These are phyloP conservation scores for Cisticola juncidis DNA, from an alignment of 2,113 vertebrate genomes.

Conservation along the genomic window DNA sequence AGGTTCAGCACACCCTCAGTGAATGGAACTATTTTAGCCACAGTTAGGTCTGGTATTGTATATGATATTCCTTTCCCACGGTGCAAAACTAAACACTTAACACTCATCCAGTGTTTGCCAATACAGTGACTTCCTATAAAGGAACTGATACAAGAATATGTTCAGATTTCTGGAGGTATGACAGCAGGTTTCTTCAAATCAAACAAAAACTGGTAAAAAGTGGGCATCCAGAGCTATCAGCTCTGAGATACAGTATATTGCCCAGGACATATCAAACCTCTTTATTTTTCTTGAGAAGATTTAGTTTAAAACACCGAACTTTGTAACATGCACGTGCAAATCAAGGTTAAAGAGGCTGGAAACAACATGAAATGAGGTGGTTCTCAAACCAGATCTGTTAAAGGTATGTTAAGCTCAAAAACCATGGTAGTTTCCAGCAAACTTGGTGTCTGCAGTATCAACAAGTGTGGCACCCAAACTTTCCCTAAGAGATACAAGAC, in stretches of 20 bases:
- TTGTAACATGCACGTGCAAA: rapidly evolving
- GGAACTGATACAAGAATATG: background rate
- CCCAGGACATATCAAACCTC: background rate
- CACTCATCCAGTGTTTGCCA: background rate
- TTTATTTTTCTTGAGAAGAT: background rate
- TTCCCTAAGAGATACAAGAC: background rate
- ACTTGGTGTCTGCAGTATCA: background rate
- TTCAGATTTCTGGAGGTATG: background rate
- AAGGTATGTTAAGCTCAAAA: background rate
- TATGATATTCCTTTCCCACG: background rate
- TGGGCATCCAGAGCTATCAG: background rate
- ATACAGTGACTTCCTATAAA: background rate
- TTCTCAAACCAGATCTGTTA: background rate
- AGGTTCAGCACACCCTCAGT: background rate
- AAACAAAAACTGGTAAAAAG: background rate
- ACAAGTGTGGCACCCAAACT: background rate
- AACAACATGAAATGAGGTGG: background rate
- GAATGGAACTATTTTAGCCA: background rate
- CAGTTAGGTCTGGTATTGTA: background rate
- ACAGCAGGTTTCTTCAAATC: background rate
- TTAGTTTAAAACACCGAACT: background rate
- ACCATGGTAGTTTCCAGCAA: background rate
- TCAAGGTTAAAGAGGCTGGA: background rate
- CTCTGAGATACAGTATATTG: background rate
- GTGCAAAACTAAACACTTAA: background rate